Evolutionary conservation across 2,113 vertebrate genomes (phyloP), one percentile per base, ranked within the genome.

Genomic region (Naja naja): DNA sequence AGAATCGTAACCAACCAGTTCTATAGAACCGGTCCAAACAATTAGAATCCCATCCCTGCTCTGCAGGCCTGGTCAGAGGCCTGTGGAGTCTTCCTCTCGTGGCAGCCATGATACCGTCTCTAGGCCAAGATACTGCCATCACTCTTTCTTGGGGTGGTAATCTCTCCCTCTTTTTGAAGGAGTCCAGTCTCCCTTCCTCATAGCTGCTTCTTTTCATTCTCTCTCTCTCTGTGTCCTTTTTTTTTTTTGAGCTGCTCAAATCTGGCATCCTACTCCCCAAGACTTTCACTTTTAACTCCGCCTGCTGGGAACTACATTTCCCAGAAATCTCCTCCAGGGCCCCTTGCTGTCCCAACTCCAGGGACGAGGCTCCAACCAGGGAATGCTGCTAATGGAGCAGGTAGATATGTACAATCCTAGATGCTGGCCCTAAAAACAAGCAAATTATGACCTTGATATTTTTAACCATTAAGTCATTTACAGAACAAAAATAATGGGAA

Each of bases 401-500:
- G 2, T 52, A 49, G 8, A 10, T 49, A 10, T 10, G 25, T 47
- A n/a, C 47, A n/a, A 53, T 30, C 47, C 27, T 53, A 6, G 27
- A 87, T 87, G 27, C 47, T 23, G 14, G 47, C 25, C 47, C 27
- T 49, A 52, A 87, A 52, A 30, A n/a, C 4, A 18, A 87, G 30
- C 16, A 27, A 90, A 89, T 69, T 87, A 9, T 88, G 74, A 87
- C 22, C 22, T 91, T 90, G n/a, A n/a, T 0, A 52, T 91, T 92
- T 2, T 3, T 94, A 93, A 85, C 90, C 1, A 7, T 54, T 30
- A 8, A 53, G 22, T 90, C 69, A 90, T 22, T 74, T 14, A 0
- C 43, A 55, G 64, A 89, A 89, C 91, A 74, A 91, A 94, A 55
- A 39, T 81, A 54, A 30, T 74, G 49, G 5, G 8, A 92, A 92